Base-by-base conservation (phyloP, 2,113 vertebrate genomes). In the Noctilio leporinus region DNA sequence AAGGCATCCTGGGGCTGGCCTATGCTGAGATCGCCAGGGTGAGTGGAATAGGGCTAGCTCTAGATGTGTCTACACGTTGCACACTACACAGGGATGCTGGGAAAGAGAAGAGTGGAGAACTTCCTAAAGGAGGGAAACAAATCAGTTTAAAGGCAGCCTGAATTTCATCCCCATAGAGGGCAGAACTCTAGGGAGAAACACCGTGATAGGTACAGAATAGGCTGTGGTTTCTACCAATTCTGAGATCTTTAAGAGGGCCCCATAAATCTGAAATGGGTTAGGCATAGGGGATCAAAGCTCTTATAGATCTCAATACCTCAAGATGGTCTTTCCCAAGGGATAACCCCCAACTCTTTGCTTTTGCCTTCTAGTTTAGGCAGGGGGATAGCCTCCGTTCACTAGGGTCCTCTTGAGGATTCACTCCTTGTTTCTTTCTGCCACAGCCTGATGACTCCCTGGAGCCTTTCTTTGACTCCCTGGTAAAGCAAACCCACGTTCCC, bases 381-480 rank as follows among this genome's bases (percentile, higher is more conserved):
- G 81, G 75, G 64, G 67, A 59, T 57, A 51, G 35, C 33, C 47
- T 65, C 49, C 55, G 81, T 38, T 82, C 59, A 17, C 7, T 8
- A 19, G 47, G 35, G 17, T 16, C 40, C 30, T 73, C 84, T 28
- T 24, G 45, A 94, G 43, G n/a, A 62, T 40, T 97, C 70, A 3
- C n/a, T 91, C 73, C n/a, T 80, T 62, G 49, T 76, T 67, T 96
- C 35, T 96, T 69, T 95, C 86, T 95, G 47, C 24, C 64, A 72
- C 96, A 99, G 99, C 99, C 99, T 0, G 99, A 99, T 0, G 99
- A 99, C 98, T 99, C 97, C 43, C 96, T 99, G 97, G 99, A 99
- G 98, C 99, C 99, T 20, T 99, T 99, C 98, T 99, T 99, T 59
- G 99, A 99, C 98, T 99, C 99, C 0, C 97, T 99, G 98, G 99